Percentiles rank a stretch among this genome's conserved stretches.
Conservation (phyloP, 2,797 vertebrate species). For the Vireo griseus region DNA sequence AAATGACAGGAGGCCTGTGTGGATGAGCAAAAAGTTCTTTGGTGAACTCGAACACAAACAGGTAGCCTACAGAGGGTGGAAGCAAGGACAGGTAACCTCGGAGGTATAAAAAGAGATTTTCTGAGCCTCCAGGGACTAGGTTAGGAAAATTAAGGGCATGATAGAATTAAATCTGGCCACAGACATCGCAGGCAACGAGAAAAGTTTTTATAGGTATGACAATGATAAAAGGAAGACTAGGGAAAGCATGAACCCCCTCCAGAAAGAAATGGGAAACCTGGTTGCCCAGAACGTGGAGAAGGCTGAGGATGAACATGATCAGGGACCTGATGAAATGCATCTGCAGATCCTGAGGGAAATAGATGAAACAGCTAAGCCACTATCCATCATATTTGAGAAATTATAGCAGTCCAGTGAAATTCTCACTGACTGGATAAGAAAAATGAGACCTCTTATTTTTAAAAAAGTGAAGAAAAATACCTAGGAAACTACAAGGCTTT, state of each 20-base stretch:
- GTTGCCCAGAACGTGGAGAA: background rate
- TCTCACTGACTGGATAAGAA: background rate
- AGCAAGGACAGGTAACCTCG: background rate
- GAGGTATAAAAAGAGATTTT: background rate
- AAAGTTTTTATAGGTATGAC: background rate
- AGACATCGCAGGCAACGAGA: fast-evolving
- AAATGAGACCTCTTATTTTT: background rate
- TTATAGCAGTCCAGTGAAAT: background rate
- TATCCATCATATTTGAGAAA: background rate
- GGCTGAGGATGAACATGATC: background rate
- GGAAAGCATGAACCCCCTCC: background rate
- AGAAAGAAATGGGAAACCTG: background rate
- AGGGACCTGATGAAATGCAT: background rate
- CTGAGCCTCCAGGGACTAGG: background rate
- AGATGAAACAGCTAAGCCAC: background rate
- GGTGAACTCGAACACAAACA: background rate
- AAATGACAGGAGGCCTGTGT: background rate
- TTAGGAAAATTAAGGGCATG: background rate
- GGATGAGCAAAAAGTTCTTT: background rate
- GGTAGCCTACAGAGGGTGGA: background rate
- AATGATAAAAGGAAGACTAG: background rate
- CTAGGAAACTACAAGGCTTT: background rate
- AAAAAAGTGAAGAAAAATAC: background rate
- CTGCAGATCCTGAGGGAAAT: background rate
- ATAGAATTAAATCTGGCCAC: background rate